A percentile compares a stretch with the other conserved stretches of the same genome.
Evolutionary conservation across 2,113 vertebrate genomes (phyloP).

Genomic region (Ancistrus triradiatus): DNA sequence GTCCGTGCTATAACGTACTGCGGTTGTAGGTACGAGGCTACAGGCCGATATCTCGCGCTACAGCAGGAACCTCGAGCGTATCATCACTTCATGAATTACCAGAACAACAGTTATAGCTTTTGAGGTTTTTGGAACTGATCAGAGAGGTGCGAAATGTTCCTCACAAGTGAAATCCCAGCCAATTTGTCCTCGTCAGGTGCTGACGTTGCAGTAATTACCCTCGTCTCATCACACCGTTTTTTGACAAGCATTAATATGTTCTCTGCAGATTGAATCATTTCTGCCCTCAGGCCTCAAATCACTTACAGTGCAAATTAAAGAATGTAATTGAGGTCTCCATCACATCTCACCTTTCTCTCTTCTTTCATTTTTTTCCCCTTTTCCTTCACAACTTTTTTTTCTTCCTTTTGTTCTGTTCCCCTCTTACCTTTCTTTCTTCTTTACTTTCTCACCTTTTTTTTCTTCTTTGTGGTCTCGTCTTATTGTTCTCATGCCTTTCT

Average conservation of each 20-base stretch:
- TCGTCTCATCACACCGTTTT: constrained; percentile 25
- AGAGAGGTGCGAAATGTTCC: too few relatives aligned
- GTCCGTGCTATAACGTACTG: too few relatives aligned
- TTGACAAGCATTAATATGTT: constrained; percentile 42
- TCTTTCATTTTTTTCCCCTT: too few relatives aligned
- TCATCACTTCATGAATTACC: too few relatives aligned
- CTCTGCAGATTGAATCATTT: constrained; percentile 49
- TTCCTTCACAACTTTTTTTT: not conserved
- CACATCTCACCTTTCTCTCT: not conserved
- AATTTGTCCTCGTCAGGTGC: constrained; percentile 40
- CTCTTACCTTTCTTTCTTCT: not conserved
- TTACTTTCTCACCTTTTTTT: too few relatives aligned
- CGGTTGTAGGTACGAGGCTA: too few relatives aligned
- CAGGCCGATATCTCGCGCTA: too few relatives aligned
- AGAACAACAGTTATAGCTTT: too few relatives aligned
- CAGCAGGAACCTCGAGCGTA: too few relatives aligned
- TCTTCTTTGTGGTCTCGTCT: too few relatives aligned
- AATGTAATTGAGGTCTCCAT: constrained; percentile 3
- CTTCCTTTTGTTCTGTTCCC: not conserved
- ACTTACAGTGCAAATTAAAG: constrained; percentile 32
- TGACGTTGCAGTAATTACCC: constrained; percentile 40
- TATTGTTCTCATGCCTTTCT: too few relatives aligned
- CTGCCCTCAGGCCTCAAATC: constrained; percentile 38
- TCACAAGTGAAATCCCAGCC: constrained; percentile 26
- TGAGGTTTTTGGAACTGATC: too few relatives aligned